Conservation (phyloP, 2,797 vertebrate genomes). For the Octomys mimax region DNA sequence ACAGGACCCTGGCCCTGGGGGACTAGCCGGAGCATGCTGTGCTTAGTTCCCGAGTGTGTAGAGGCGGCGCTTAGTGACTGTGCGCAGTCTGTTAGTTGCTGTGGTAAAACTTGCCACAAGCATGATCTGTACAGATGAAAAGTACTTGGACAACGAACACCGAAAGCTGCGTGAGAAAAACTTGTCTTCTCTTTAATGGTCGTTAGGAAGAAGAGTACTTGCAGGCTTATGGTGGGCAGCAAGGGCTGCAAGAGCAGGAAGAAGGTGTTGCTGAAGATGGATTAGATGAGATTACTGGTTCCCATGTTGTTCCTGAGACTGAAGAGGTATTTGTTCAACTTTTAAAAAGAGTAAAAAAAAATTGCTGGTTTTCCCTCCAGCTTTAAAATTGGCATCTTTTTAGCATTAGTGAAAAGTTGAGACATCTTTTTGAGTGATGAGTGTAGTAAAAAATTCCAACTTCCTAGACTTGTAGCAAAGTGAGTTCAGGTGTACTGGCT, state of each 20-base stretch:
- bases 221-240: conserved; percentile 89
- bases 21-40: background rate
- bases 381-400: conserved; percentile 53
- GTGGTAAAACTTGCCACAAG: background rate
- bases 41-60: background rate
- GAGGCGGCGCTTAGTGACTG: background rate
- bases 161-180: conserved; percentile 84
- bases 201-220: conserved; percentile 94
- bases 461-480: background rate
- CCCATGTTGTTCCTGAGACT: conserved; percentile 89
- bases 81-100: background rate
- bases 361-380: background rate
- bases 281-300: conserved; percentile 85
- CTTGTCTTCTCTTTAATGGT: conserved; percentile 80
- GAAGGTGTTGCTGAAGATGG: conserved; percentile 88
- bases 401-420: conserved; percentile 2
- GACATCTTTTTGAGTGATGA: background rate
- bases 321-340: conserved; percentile 91
- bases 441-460: background rate
- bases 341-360: conserved; percentile 63
- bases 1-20: background rate
- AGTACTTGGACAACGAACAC: conserved; percentile 85
- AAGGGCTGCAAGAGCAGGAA: conserved; percentile 86
- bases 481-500: conserved; percentile 21
- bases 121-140: conserved; percentile 55